Base-by-base conservation (phyloP, 2,888 invertebrate genomes). In the Synanthedon myopaeformis region DNA sequence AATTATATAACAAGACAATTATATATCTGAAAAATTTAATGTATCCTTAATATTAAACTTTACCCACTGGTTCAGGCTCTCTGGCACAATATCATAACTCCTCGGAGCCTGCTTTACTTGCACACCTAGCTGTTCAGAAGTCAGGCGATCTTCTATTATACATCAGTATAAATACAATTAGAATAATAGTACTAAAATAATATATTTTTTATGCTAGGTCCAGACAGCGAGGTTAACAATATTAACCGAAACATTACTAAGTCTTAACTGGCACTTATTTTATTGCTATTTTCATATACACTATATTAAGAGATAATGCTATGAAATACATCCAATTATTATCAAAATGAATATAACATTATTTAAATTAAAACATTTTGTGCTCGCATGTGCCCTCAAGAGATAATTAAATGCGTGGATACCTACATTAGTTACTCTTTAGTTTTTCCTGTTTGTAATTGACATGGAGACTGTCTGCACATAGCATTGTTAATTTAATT, bases 1-100 rank as follows among this genome's bases (percentile, higher is more conserved):
- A 86, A 85, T 81, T 82, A 87, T 84, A 86, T 88, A 88, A 88
- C 88, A 88, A 88, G 85, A 85, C 82, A 85, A 85, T 86, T 85
- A 86, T 88, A 88, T 86, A 87, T 87, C 82, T 88, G 87, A 87
- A 85, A 85, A 81, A 79, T 86, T 84, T 82, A 82, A 85, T 85
- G 82, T 83, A 81, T 81, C 74, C 84, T 82, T 86, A 84, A 81
- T 73, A 80, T 78, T 82, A 81, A 83, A 82, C 81, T 81, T 85
- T 82, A 82, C 79, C 82, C 80, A 81, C 79, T 82, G 86, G 82
- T 80, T 81, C 79, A 79, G 79, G 76, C 83, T 80, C 67, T 69
- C 72, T 71, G 79, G 79, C 79, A 74, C 74, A 70, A 23, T 70
- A 62, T 62, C 72, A 72, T 74, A 69, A 70, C 74, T 72, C 73